Evolutionary conservation across 1,140 invertebrate species (phyloP).

Genomic region (Micrasema minimum): DNA sequence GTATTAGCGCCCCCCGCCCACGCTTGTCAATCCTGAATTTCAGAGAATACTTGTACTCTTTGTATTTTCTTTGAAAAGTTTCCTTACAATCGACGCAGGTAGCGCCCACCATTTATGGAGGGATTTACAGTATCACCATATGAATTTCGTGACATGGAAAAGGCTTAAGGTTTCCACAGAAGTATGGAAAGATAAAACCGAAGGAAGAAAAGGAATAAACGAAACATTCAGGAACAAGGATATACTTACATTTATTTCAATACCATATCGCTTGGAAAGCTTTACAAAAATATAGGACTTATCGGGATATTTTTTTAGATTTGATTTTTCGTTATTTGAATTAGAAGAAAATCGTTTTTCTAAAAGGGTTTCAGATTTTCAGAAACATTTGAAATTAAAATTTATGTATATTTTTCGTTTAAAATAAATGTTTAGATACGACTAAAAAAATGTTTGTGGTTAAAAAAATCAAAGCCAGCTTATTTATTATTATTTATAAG

Average conservation of each 20-base stretch:
- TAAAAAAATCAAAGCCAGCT: no score
- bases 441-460: no score
- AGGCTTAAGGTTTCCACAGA: conserved; percentile 46
- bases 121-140: conserved; percentile 54
- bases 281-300: conserved; percentile 4
- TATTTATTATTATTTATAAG: no score
- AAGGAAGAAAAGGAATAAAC: conserved; percentile 28
- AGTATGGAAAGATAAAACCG: conserved; percentile 27
- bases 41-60: conserved; percentile 45
- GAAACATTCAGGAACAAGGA: conserved; percentile 23
- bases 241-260: conserved; percentile 25
- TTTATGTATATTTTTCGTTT: no score
- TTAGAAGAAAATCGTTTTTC: no score
- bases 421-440: no score
- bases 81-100: conserved; percentile 51
- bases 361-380: no score
- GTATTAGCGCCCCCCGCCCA: conserved; percentile 10
- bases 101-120: conserved; percentile 49
- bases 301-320: no score
- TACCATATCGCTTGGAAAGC: conserved; percentile 18
- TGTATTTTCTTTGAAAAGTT: conserved; percentile 50
- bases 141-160: conserved; percentile 53
- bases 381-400: no score
- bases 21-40: conserved; percentile 25
- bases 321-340: no score